Conservation (phyloP, 2,797 vertebrate species). For the Pantherophis alleghaniensis region DNA sequence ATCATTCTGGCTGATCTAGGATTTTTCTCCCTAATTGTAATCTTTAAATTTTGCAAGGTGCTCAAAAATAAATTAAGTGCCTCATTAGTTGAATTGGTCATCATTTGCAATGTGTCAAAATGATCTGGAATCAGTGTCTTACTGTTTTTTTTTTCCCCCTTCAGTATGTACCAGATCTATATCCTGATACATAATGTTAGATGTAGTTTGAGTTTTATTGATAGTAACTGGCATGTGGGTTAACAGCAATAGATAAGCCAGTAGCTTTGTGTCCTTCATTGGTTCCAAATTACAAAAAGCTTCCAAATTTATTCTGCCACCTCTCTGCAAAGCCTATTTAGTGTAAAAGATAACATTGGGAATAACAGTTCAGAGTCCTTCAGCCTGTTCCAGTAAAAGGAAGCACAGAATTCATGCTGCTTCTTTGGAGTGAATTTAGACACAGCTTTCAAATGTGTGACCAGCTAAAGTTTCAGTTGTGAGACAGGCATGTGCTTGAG, state of each 20-base stretch:
- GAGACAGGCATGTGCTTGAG: background rate
- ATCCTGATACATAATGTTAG: background rate
- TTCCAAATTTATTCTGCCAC: background rate
- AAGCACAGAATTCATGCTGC: background rate
- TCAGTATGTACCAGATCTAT: background rate
- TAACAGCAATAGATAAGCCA: background rate
- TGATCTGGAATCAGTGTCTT: background rate
- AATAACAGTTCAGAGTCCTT: background rate
- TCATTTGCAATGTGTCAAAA: background rate
- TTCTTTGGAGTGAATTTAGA: background rate
- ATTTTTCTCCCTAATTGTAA: background rate
- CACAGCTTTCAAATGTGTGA: background rate
- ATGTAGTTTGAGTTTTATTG: background rate
- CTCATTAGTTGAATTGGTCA: background rate
- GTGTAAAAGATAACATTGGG: background rate
- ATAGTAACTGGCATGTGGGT: background rate
- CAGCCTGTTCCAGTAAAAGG: background rate
- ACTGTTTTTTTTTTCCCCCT: background rate
- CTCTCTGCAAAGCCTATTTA: background rate
- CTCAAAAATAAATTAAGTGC: background rate
- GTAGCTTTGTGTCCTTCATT: background rate
- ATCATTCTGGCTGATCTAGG: background rate
- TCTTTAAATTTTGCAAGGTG: background rate
- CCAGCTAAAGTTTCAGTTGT: background rate
- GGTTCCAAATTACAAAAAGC: background rate